Percentiles rank a stretch among this genome's conserved stretches.
Conservation (phyloP, 2,797 vertebrate species). For the Sylvilagus floridanus region DNA sequence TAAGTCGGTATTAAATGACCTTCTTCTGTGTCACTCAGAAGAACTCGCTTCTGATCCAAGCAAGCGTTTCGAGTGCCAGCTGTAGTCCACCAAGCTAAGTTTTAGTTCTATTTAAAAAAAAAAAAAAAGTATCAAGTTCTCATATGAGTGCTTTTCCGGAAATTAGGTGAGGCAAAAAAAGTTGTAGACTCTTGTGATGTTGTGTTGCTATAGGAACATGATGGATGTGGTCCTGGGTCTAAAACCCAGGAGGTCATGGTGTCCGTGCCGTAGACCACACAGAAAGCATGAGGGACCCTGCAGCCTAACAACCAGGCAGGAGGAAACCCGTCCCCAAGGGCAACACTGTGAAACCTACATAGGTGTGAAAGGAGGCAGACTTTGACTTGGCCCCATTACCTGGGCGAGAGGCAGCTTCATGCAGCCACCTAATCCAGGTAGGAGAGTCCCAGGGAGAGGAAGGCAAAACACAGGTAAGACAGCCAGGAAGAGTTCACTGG, state of each 20-base stretch:
- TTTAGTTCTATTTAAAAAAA: not conserved
- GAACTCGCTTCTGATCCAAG: not conserved
- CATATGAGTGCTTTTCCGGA: conserved; percentile 47
- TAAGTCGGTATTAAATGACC: not conserved
- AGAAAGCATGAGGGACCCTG: not conserved
- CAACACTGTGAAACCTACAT: conserved; percentile 46
- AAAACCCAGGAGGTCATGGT: not conserved
- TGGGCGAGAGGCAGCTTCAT: conserved; percentile 39
- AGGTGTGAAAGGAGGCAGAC: conserved; percentile 65
- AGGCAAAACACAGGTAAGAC: not conserved
- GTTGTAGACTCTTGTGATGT: not conserved
- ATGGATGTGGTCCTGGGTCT: not conserved
- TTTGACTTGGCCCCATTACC: conserved; percentile 54
- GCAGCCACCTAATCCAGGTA: not conserved
- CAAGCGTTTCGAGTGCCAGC: conserved; percentile 21
- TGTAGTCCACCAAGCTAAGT: not conserved
- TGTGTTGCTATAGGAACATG: not conserved
- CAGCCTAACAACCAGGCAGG: not conserved
- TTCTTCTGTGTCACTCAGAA: not conserved
- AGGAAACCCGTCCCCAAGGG: conserved; percentile 52
- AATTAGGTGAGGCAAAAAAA: not conserved
- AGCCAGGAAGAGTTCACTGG: fast-evolving
- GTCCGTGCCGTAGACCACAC: not conserved
- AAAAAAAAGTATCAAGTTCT: conserved; percentile 21
- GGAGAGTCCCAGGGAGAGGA: not conserved